phyloP scores from a whole-genome alignment of 2,113 vertebrate genomes.

The Dipodomys stephensi region DNA sequence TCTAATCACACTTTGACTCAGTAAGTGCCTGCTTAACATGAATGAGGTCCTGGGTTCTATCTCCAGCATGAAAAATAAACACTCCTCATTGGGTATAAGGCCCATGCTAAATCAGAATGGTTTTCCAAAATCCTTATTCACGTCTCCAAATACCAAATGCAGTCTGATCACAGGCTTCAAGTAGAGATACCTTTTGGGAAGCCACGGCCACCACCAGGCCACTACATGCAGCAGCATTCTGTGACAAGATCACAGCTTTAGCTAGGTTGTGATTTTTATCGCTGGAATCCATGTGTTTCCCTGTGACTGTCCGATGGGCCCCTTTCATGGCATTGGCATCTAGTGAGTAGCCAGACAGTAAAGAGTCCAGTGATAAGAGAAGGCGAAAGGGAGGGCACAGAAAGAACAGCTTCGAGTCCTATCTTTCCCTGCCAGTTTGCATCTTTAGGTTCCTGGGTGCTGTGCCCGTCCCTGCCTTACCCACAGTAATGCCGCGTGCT shows the following conservation, averaged over 20 bases:
- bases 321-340: neutral
- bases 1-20: neutral
- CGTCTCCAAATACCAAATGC: neutral
- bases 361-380: neutral
- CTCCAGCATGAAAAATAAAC: neutral
- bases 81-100: neutral
- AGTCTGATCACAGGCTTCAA: neutral
- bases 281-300: too few relatives aligned
- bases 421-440: too few relatives aligned
- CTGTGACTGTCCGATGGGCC: neutral
- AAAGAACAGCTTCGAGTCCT: neutral
- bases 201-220: neutral
- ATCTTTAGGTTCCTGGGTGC: too few relatives aligned
- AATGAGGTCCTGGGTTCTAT: neutral
- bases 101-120: neutral
- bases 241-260: neutral
- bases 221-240: neutral
- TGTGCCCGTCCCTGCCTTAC: neutral
- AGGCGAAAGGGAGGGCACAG: too few relatives aligned
- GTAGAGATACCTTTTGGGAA: neutral
- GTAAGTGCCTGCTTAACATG: neutral
- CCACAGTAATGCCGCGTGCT: too few relatives aligned
- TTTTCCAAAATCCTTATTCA: neutral
- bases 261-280: too few relatives aligned
- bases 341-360: neutral